These are phyloP conservation scores for Epinephelus coioides DNA, from an alignment of 2,797 vertebrate species.

Conservation along the genomic window DNA sequence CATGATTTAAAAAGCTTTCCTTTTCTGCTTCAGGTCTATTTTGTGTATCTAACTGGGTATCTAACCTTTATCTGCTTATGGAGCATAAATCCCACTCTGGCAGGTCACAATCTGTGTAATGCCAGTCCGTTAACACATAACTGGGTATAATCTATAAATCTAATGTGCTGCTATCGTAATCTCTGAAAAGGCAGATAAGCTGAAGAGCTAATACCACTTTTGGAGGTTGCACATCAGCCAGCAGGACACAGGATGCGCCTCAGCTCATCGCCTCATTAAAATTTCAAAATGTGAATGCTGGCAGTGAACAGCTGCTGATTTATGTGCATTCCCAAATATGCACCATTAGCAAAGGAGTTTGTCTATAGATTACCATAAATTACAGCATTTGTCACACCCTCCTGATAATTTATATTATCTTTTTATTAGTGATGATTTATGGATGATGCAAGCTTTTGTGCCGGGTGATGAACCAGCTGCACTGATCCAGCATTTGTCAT, in stretches of 20 bases:
- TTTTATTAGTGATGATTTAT: constrained; percentile 17
- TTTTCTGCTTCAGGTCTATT: constrained; percentile 18
- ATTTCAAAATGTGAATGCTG: constrained; percentile 44
- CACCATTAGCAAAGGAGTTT: constrained; percentile 7
- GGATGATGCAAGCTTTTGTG: constrained; percentile 14
- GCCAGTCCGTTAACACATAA: constrained; percentile 40
- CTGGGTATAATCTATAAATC: constrained; percentile 60
- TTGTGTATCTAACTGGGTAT: background rate
- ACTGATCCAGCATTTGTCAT: constrained; percentile 5
- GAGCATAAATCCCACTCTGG: constrained; percentile 39
- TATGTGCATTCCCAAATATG: constrained; percentile 23
- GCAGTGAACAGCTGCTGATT: constrained; percentile 41
- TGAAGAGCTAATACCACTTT: constrained; percentile 53
- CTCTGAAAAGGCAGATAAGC: constrained; percentile 70
- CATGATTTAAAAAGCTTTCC: constrained; percentile 16
- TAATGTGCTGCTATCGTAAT: constrained; percentile 66
- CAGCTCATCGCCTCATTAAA: constrained; percentile 44
- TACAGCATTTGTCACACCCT: constrained; percentile 8
- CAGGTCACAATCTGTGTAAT: constrained; percentile 49
- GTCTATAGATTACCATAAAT: background rate
- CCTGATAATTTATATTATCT: background rate
- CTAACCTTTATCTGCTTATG: constrained; percentile 56
- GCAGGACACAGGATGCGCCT: constrained; percentile 32
- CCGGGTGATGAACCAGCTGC: background rate
- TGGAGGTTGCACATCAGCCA: constrained; percentile 44